A percentile compares a stretch with the other conserved stretches of the same genome.
These are phyloP conservation scores for Phrynocephalus forsythii DNA, from an alignment of 2,797 vertebrate genomes.

Conservation along the genomic window DNA sequence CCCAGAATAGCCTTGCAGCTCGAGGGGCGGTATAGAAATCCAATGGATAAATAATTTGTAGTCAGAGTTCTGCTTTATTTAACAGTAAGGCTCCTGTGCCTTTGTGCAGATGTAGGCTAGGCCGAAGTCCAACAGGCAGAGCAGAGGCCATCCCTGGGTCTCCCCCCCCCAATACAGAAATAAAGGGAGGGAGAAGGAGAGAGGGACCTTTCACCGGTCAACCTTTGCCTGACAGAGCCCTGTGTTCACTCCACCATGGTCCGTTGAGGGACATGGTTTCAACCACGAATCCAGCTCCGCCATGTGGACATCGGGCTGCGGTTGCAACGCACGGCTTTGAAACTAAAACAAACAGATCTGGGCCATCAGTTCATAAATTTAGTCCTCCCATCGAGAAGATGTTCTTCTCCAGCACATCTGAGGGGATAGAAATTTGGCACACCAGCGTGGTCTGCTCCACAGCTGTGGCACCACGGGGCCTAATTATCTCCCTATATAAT, in stretches of 20 bases:
- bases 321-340: background rate
- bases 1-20: too few species aligned
- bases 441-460: background rate
- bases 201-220: background rate
- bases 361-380: slow-evolving; percentile 32
- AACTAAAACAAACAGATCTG: background rate
- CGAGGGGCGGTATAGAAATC: too few species aligned
- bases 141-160: background rate
- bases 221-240: too few species aligned
- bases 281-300: too few species aligned
- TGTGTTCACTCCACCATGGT: too few species aligned
- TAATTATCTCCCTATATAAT: slow-evolving; percentile 20
- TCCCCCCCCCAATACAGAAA: too few species aligned
- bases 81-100: too few species aligned
- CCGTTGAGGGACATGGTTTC: background rate
- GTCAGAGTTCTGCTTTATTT: too few species aligned
- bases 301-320: background rate
- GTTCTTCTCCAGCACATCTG: slow-evolving; percentile 9
- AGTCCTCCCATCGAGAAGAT: background rate
- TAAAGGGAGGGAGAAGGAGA: too few species aligned
- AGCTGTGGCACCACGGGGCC: background rate
- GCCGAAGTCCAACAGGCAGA: background rate
- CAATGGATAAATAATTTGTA: too few species aligned
- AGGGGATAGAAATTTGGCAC: slow-evolving; percentile 25
- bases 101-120: too few species aligned